phyloP scores from a whole-genome alignment of 2,797 vertebrate species.

The Acanthurus leucopareius region DNA sequence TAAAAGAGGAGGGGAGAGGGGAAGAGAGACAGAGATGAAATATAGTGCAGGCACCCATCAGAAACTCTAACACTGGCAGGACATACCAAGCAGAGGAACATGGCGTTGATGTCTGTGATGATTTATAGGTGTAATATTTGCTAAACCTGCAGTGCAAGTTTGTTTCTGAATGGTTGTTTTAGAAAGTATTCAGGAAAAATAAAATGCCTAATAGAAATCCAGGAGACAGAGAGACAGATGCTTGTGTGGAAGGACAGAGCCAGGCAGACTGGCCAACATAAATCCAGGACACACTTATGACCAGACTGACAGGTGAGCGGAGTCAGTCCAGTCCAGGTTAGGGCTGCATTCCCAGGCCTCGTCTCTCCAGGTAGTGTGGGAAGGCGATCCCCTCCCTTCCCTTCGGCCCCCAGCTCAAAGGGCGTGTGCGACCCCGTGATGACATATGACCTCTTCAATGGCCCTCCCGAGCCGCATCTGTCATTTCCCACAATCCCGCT shows the following conservation, averaged over 20 bases:
- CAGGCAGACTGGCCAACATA: slow-evolving; percentile 29
- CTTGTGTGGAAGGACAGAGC: slow-evolving; percentile 11
- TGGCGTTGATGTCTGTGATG: slow-evolving; percentile 54
- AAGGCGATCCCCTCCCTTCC: slow-evolving; percentile 30
- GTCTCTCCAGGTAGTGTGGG: slow-evolving; percentile 75
- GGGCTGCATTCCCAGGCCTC: slow-evolving; percentile 64
- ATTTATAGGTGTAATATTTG: slow-evolving; percentile 68
- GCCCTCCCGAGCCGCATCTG: slow-evolving; percentile 81
- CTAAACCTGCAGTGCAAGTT: slow-evolving; percentile 32
- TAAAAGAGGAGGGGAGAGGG: slow-evolving; percentile 34
- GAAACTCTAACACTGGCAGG: slow-evolving; percentile 55
- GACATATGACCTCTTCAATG: slow-evolving; percentile 84
- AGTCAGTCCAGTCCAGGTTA: slow-evolving; percentile 59
- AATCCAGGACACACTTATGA: slow-evolving; percentile 37
- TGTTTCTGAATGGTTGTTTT: neutral
- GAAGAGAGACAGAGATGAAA: slow-evolving; percentile 62
- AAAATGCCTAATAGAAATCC: slow-evolving; percentile 18
- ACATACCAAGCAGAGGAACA: slow-evolving; percentile 59
- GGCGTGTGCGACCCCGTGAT: slow-evolving; percentile 81
- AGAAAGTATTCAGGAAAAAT: slow-evolving; percentile 16
- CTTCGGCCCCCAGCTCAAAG: slow-evolving; percentile 65
- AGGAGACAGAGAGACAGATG: slow-evolving; percentile 32
- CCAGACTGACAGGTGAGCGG: slow-evolving; percentile 57
- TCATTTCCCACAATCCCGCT: slow-evolving; percentile 80
- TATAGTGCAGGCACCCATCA: slow-evolving; percentile 68